Evolutionary conservation across 2,113 vertebrate genomes (phyloP), one percentile per base, ranked within the genome.

Genomic region (Echinops telfairi): DNA sequence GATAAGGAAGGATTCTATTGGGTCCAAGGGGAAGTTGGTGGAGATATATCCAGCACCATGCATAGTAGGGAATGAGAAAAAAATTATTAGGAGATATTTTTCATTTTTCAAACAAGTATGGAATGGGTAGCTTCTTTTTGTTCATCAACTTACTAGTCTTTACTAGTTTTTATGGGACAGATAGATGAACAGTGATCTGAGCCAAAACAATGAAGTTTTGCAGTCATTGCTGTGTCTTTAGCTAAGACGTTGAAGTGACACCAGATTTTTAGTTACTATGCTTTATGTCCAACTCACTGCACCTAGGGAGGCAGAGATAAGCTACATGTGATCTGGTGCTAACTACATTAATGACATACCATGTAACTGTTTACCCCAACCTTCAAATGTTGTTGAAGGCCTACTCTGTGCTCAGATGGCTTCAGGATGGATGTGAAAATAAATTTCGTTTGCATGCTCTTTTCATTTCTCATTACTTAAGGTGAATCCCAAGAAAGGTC

Each of bases 401-500:
- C 76, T 95, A 78, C 68, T 94, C 40, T 83, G 82, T 86, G 36
- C 38, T 86, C 38, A 57, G 43, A 84, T 71, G 36, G 33, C 29
- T 85, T 95, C 19, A 83, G 47, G 36, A 79, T 3, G 25, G 14
- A 64, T 33, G 6, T 86, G 70, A 82, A 86, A 84, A 75, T 23
- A 31, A 77, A 86, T 53, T 92, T 92, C 12, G 81, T 29, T 68
- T 96, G 88, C 60, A 66, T 92, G 80, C 38, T 88, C 1, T 87
- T 60, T 81, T 23, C 64, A n/a, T 73, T 87, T 83, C 60, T 73
- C 64, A 27, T 53, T 47, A 79, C 36, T 68, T 29, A 90, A 93
- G 25, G 57, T 77, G 8, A 82, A 62, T 31, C 17, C 23, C 31
- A 43, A 47, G 47, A 53, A 47, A 92, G 27, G 86, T 23, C 12